Percentiles rank a stretch among this genome's conserved stretches.
phyloP scores from a whole-genome alignment of 2,797 vertebrate species.

The Oreonectes daqikongensis region DNA sequence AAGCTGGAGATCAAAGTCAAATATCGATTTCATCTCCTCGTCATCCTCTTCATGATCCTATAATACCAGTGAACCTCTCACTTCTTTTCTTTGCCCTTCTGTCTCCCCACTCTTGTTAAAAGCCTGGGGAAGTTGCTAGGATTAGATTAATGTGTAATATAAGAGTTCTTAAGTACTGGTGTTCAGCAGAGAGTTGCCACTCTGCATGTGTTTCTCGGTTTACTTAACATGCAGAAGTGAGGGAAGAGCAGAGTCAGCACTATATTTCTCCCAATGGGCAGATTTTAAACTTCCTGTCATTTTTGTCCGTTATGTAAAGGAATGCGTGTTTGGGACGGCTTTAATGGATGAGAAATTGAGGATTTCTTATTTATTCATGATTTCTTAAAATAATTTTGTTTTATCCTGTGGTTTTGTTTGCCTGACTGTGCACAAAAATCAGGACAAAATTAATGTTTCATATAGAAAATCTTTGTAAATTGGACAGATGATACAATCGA shows the following conservation, averaged over 20 bases:
- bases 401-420: background rate
- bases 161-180: constrained; percentile 72
- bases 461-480: constrained; percentile 72
- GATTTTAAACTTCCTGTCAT: constrained; percentile 30
- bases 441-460: constrained; percentile 27
- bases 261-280: constrained; percentile 19
- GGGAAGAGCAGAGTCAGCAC: constrained; percentile 35
- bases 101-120: constrained; percentile 70
- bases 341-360: constrained; percentile 24
- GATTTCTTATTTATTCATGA: constrained; percentile 4
- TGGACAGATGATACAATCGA: constrained; percentile 57
- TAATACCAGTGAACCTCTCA: constrained; percentile 44
- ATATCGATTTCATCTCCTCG: constrained; percentile 39
- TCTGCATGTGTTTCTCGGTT: constrained; percentile 60
- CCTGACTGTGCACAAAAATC: constrained; percentile 62
- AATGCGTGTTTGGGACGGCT: background rate
- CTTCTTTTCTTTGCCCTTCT: constrained; percentile 53
- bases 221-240: constrained; percentile 47
- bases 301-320: background rate
- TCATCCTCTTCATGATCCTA: constrained; percentile 9
- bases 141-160: constrained; percentile 78
- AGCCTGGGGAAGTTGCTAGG: constrained; percentile 66
- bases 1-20: constrained; percentile 38
- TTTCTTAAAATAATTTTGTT: background rate
- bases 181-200: constrained; percentile 61